A percentile compares a stretch with the other conserved stretches of the same genome.
These are phyloP conservation scores for Virgularia gustaviana DNA, from an alignment of 92 coral and sea anemone species.

Conservation along the genomic window DNA sequence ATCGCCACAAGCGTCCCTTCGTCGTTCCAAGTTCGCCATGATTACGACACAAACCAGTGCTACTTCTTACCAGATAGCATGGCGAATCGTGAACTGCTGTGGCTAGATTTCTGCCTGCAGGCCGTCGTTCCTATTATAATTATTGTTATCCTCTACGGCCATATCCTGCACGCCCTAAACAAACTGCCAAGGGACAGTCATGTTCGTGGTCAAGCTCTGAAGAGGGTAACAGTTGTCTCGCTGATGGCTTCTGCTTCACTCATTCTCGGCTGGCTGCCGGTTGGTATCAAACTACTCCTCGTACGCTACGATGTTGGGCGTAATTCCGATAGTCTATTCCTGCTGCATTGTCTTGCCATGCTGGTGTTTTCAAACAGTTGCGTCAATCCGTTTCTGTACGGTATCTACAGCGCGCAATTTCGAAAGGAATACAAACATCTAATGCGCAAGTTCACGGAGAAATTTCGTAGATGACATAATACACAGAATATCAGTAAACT, in stretches of 20 bases:
- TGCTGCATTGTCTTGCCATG: background rate
- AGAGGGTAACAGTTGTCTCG: background rate
- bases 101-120: background rate
- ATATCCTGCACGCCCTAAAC: background rate
- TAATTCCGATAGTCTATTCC: background rate
- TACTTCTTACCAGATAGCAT: background rate
- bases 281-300: background rate
- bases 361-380: background rate
- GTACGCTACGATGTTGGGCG: background rate
- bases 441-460: too few species aligned
- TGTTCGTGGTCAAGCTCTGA: background rate
- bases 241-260: background rate
- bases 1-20: background rate
- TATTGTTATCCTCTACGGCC: background rate
- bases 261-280: constrained; percentile 1
- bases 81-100: background rate
- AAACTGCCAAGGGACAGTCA: background rate
- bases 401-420: background rate
- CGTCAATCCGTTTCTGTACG: background rate
- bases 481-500: too few species aligned
- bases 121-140: background rate
- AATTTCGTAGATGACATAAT: too few species aligned
- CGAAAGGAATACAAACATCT: background rate
- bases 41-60: background rate
- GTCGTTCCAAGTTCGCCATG: background rate